Base-by-base conservation (phyloP, 2,113 vertebrate genomes). In the Hirundichthys speculiger region DNA sequence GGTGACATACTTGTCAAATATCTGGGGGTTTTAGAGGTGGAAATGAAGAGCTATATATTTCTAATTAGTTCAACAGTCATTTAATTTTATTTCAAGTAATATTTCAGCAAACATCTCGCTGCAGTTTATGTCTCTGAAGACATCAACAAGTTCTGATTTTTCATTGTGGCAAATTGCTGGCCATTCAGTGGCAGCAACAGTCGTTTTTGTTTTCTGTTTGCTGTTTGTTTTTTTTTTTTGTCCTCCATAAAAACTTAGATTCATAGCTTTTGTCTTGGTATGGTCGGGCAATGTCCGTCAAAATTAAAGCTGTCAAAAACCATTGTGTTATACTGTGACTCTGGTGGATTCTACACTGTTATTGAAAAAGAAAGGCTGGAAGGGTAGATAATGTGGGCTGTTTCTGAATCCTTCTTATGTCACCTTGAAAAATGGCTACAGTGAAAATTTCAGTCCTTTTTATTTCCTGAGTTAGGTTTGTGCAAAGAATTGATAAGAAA, bases 391-490 rank as follows among this genome's bases (percentile, higher is more conserved):
- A 34, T 3, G 30, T 2, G 30, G 30, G 30, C 3, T 10, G 30
- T 7, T 34, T 10, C 9, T 34, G 30, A 9, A 34, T 9, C 6
- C 30, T 10, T 27, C 25, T 7, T n/a, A 10, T 34, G 30, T 34
- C 30, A 34, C 30, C 30, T 19, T 13, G 48, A 41, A 19, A 14
- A 16, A 21, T 14, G 19, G 12, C 15, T 30, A 10, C 12, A 46
- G 48, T 1, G 45, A 60, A 51, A 19, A 51, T 52, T 52, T 8
- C 9, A 38, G 18, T 64, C 39, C 18, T 64, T 69, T 76, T 74
- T 46, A 60, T 80, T 80, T 75, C 61, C 55, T 66, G 68, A 21
- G 52, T 71, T 60, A 53, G 42, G 13, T 58, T 41, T 15, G 46
- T 51, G 51, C 47, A 15, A 51, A 73, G 19, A 22, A 71, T 63